phyloP scores from a whole-genome alignment of 2,797 vertebrate species.

The Thunnus albacares region DNA sequence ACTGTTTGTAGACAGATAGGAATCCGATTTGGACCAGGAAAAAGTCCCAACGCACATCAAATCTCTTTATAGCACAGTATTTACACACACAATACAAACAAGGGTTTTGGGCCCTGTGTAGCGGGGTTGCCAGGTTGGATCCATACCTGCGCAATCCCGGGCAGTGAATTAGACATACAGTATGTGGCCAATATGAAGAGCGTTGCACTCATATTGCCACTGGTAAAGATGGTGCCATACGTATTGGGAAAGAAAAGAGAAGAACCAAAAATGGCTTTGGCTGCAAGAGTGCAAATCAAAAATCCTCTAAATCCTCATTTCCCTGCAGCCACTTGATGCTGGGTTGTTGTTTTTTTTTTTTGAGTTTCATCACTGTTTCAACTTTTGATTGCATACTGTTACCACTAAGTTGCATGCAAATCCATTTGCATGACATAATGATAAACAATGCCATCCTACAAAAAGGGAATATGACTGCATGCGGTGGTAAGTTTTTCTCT shows the following conservation, averaged over 20 bases:
- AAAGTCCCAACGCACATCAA: background rate
- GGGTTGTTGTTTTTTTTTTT: background rate
- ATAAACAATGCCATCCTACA: slow-evolving; percentile 3
- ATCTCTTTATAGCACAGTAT: slow-evolving; percentile 21
- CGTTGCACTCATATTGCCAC: slow-evolving; percentile 24
- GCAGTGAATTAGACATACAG: slow-evolving; percentile 47
- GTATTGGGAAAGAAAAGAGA: slow-evolving; percentile 22
- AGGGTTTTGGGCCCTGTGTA: background rate
- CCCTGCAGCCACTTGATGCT: background rate
- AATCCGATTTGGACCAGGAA: slow-evolving; percentile 12
- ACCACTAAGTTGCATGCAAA: background rate
- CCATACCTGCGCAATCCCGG: slow-evolving; percentile 15
- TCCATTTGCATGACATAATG: background rate
- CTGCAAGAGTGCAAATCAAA: background rate
- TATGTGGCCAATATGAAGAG: slow-evolving; percentile 34
- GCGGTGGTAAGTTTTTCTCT: background rate
- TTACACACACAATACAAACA: slow-evolving; percentile 19
- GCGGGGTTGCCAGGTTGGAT: slow-evolving; percentile 58
- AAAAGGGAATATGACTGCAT: background rate
- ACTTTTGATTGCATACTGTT: background rate
- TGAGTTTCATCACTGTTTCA: background rate
- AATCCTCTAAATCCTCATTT: background rate
- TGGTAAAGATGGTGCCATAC: slow-evolving; percentile 37
- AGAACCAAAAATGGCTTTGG: slow-evolving; percentile 12
- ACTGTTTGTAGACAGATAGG: slow-evolving; percentile 8